phyloP scores from a whole-genome alignment of 2,888 invertebrate species.

The Limnephilus marmoratus region DNA sequence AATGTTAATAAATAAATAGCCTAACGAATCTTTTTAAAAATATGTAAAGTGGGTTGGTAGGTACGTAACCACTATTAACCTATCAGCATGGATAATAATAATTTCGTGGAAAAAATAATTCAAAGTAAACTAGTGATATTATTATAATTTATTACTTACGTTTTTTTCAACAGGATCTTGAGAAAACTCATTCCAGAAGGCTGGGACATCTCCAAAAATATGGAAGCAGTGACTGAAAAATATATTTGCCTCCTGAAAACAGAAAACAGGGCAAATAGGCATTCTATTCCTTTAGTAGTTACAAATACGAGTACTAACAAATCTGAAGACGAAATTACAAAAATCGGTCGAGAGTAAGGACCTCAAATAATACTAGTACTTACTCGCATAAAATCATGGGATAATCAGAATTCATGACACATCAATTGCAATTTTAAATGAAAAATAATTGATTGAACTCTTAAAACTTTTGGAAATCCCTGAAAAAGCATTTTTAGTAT shows the following conservation, averaged over 20 bases:
- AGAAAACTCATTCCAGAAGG: slow-evolving; percentile 37
- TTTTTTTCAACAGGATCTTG: slow-evolving; percentile 22
- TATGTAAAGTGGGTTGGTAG: not conserved
- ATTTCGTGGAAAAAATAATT: not conserved
- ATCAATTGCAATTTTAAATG: too few species aligned
- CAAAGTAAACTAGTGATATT: too few species aligned
- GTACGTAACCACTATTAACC: not conserved
- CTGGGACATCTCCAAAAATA: slow-evolving; percentile 45
- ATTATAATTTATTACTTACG: not conserved
- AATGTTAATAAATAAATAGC: too few species aligned
- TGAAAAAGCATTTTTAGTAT: too few species aligned
- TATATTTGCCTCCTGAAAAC: slow-evolving; percentile 38
- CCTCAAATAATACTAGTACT: too few species aligned
- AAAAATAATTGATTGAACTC: too few species aligned
- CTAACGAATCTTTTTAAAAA: not conserved
- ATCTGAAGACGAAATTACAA: slow-evolving; percentile 18
- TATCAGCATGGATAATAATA: not conserved
- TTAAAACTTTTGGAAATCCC: too few species aligned
- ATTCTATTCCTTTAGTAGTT: not conserved
- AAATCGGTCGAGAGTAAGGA: slow-evolving; percentile 46
- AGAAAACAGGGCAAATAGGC: not conserved
- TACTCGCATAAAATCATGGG: too few species aligned
- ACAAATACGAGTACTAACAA: not conserved
- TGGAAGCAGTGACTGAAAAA: slow-evolving; percentile 37
- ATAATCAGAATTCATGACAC: too few species aligned